Percentiles rank a stretch among this genome's conserved stretches.
These are phyloP conservation scores for Dicyrtomina minuta DNA, from an alignment of 2,888 invertebrate genomes.

Conservation along the genomic window DNA sequence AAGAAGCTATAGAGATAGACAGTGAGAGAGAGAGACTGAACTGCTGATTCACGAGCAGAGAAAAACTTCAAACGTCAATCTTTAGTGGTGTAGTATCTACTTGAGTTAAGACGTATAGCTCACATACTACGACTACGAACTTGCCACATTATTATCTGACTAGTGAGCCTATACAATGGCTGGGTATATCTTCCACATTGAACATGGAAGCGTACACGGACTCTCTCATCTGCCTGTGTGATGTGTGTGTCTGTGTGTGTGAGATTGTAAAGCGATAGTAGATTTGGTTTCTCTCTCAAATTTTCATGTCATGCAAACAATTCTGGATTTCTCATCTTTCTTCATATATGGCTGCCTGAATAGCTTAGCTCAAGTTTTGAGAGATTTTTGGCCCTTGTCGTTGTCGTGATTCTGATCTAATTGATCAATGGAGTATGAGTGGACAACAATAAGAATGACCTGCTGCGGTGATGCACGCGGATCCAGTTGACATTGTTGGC, in stretches of 20 bases:
- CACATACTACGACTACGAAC: no score
- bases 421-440: conserved; percentile 27
- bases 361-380: background rate
- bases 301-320: conserved; percentile 7
- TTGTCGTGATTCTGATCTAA: conserved; percentile 28
- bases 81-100: background rate
- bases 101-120: background rate
- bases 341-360: conserved; percentile 3
- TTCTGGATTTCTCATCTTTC: conserved; percentile 17
- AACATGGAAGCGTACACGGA: background rate
- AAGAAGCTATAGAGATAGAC: background rate
- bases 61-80: background rate
- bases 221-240: no score
- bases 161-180: background rate
- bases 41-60: conserved; percentile 1
- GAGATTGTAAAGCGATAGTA: background rate
- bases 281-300: background rate
- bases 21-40: background rate
- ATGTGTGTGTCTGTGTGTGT: no score
- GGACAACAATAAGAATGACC: conserved; percentile 26
- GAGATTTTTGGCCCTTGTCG: background rate
- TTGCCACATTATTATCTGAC: no score
- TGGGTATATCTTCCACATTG: background rate
- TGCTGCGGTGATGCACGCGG: conserved; percentile 24
- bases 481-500: conserved; percentile 26